Conservation (phyloP, 92 coral and sea anemone species). For the Paragorgia papillata region DNA sequence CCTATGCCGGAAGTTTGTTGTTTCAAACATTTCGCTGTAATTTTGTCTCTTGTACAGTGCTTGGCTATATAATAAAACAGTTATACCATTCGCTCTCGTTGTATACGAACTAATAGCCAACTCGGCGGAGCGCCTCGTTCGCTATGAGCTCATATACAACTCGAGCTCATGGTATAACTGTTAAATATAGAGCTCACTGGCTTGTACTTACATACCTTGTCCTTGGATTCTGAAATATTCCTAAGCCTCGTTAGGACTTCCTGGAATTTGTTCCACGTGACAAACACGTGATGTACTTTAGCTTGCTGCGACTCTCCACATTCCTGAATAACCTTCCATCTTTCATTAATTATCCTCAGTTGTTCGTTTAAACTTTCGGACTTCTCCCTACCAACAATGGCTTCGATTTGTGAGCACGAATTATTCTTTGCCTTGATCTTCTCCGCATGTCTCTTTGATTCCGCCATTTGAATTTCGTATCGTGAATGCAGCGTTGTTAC, state of each 20-base stretch:
- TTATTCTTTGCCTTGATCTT: slow-evolving; percentile 21
- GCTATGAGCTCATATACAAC: no score
- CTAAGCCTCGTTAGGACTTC: slow-evolving; percentile 9
- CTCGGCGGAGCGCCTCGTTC: no score
- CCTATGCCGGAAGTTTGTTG: no score
- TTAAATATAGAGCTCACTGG: no score
- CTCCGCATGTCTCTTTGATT: slow-evolving; percentile 18
- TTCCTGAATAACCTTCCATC: slow-evolving; percentile 33
- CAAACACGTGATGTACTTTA: slow-evolving; percentile 13
- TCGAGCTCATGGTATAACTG: no score
- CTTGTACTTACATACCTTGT: slow-evolving; percentile 14
- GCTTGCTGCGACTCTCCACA: slow-evolving; percentile 29
- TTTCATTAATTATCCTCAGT: slow-evolving; percentile 4
- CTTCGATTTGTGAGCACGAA: slow-evolving; percentile 9
- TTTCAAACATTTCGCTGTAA: no score
- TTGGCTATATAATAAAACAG: no score
- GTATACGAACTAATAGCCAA: no score
- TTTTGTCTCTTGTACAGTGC: no score
- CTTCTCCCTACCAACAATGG: slow-evolving; percentile 1
- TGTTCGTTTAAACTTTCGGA: slow-evolving; percentile 12
- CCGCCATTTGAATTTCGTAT: slow-evolving; percentile 34
- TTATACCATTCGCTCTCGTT: no score
- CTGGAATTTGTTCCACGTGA: slow-evolving; percentile 33
- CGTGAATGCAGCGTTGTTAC: slow-evolving; percentile 40
- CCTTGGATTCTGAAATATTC: background rate